A percentile compares a stretch with the other conserved stretches of the same genome.
These are phyloP conservation scores for Chrysotoxum bicinctum DNA, from an alignment of 2,888 invertebrate genomes.

Conservation along the genomic window DNA sequence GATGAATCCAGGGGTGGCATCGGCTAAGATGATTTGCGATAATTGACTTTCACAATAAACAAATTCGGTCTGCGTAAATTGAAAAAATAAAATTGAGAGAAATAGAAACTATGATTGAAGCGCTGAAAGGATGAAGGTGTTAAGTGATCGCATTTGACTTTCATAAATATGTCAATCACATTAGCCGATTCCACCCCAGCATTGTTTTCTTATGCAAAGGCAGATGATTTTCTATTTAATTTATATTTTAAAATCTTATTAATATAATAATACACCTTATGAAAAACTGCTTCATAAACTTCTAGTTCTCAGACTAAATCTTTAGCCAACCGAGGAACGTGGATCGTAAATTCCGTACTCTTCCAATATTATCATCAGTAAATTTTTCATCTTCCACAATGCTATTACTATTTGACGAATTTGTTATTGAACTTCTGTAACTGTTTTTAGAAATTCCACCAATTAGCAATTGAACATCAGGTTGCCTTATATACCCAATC, in stretches of 20 bases:
- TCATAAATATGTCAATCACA: too few relatives aligned
- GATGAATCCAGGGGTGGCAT: too few relatives aligned
- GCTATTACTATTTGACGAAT: slow-evolving; percentile 56
- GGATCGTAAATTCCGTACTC: slow-evolving; percentile 82
- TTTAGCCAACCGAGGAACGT: slow-evolving; percentile 82
- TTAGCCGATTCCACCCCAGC: too few relatives aligned
- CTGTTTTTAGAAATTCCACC: slow-evolving; percentile 55
- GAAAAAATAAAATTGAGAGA: too few relatives aligned
- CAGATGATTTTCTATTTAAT: not conserved
- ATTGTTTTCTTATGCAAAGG: not conserved
- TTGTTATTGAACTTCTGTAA: slow-evolving; percentile 66
- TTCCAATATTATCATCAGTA: slow-evolving; percentile 80
- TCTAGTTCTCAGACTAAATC: slow-evolving; percentile 76
- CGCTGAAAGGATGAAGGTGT: too few relatives aligned
- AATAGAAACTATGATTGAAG: too few relatives aligned
- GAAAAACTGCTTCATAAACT: slow-evolving; percentile 23
- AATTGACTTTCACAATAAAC: too few relatives aligned
- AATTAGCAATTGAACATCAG: slow-evolving; percentile 71
- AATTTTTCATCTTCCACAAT: slow-evolving; percentile 58
- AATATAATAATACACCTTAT: slow-evolving; percentile 64
- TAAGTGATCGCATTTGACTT: too few relatives aligned
- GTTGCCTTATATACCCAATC: slow-evolving; percentile 42
- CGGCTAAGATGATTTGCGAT: too few relatives aligned
- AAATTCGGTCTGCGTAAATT: too few relatives aligned
- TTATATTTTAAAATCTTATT: slow-evolving; percentile 46